Evolutionary conservation across 2,888 invertebrate genomes (phyloP).

Genomic region (Clostera curtula): DNA sequence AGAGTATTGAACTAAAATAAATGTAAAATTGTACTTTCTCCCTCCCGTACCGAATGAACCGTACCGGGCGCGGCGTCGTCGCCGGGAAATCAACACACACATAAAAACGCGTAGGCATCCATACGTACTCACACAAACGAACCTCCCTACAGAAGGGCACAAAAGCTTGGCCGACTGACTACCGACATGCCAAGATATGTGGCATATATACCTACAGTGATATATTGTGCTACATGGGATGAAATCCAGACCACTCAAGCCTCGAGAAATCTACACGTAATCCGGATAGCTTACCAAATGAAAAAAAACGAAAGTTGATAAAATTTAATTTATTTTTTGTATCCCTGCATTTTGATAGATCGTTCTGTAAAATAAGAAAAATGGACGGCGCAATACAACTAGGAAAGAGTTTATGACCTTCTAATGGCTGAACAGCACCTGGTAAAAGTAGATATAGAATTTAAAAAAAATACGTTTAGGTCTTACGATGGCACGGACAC

Average conservation of each 20-base stretch:
- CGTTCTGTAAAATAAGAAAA: too few species aligned
- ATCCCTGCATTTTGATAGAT: too few species aligned
- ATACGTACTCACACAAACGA: slow-evolving; percentile 18
- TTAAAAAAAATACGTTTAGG: too few species aligned
- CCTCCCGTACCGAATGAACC: slow-evolving; percentile 28
- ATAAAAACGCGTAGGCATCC: slow-evolving; percentile 30
- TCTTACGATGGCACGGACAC: too few species aligned
- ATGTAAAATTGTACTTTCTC: slow-evolving; percentile 24
- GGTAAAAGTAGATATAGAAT: too few species aligned
- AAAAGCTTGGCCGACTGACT: slow-evolving; percentile 67
- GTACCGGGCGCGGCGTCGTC: slow-evolving; percentile 38
- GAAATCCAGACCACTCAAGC: background rate
- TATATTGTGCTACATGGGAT: slow-evolving; percentile 16
- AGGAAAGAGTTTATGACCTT: too few species aligned
- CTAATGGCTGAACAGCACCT: too few species aligned
- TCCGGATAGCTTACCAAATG: background rate
- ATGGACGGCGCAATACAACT: too few species aligned
- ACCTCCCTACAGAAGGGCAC: slow-evolving; percentile 43
- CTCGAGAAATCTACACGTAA: background rate
- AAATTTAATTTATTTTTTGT: too few species aligned
- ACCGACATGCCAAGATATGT: slow-evolving; percentile 47
- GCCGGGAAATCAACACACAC: slow-evolving; percentile 70
- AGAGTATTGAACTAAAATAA: background rate
- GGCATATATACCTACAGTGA: slow-evolving; percentile 21
- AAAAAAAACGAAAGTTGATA: background rate